Conservation (phyloP, 1,140 invertebrate genomes). For the Sipha flava region DNA sequence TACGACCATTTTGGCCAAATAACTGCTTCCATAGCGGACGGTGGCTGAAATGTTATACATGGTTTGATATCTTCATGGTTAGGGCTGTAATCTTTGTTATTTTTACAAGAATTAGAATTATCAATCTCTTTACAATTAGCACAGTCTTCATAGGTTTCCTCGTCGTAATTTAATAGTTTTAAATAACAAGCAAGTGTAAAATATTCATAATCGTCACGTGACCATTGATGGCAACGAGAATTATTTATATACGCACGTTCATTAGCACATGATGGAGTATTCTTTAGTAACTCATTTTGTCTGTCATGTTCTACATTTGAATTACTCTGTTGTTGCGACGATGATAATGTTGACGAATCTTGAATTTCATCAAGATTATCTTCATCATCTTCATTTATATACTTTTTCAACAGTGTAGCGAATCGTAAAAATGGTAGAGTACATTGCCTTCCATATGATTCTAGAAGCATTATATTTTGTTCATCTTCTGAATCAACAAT, state of each 20-base stretch:
- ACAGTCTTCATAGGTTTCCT: not conserved
- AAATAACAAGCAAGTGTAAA: not conserved
- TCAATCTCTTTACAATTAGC: not conserved
- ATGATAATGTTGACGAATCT: not conserved
- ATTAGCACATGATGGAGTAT: too few species aligned
- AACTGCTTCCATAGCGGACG: not conserved
- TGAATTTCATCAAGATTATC: not conserved
- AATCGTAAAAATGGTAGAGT: conserved; percentile 77
- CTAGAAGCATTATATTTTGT: not conserved
- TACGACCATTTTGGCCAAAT: not conserved
- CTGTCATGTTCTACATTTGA: not conserved
- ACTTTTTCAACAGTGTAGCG: conserved; percentile 71
- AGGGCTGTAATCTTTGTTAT: not conserved
- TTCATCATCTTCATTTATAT: conserved; percentile 60
- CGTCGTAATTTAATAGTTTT: not conserved
- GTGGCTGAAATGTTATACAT: not conserved
- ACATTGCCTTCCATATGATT: conserved; percentile 43
- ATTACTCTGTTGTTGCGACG: not conserved
- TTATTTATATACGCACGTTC: too few species aligned
- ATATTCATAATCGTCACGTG: not conserved
- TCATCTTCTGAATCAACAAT: not conserved
- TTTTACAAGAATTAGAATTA: not conserved
- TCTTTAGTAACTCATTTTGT: not conserved
- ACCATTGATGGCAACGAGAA: not conserved
- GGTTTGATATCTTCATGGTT: not conserved